Evolutionary conservation across 2,113 vertebrate species (phyloP), one percentile per base, ranked within the genome.

Genomic region (Tinamus guttatus): DNA sequence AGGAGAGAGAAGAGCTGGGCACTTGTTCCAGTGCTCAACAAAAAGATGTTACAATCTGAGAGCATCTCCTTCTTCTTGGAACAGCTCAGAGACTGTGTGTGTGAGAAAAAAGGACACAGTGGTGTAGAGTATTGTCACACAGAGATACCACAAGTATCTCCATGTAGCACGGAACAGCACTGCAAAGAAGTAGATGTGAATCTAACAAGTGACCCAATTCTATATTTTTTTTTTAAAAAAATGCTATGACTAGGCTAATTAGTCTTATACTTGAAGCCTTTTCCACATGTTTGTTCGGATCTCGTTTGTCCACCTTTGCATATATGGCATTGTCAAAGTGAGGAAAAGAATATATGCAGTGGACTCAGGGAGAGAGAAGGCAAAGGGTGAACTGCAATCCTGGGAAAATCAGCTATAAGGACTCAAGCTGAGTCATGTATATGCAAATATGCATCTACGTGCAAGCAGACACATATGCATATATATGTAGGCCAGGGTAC

Each of bases 91-190:
- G 19, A 36, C 24, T 74, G 43, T 25, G 30, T 18, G 3, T 38
- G 30, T 22, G n/a, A 87, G 45, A 85, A 11, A 34, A 56, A 56
- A 63, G 71, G 13, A 8, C n/a, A 43, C 41, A 28, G 7, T 0
- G 0, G 10, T 22, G 28, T 4, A 40, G 20, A 7, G 15, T 18
- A 32, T 63, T 51, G 59, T 58, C 58, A 60, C 41, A 17, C 16
- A 1, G 1, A 81, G 21, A 15, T 59, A 34, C 59, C 40, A 40
- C 51, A 38, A 32, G 7, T 52, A 36, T 7, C 3, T 49, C 13
- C 34, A 12, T 17, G n/a, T 15, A 79, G 7, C 43, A 52, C 0
- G 0, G 34, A 62, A 79, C 13, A 52, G 1, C 17, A 28, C 12
- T 52, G 36, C 10, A 59, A 93, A 76, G 32, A 71, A 67, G 7